Conservation (phyloP, 2,888 invertebrate genomes). For the Nasonia oneida region DNA sequence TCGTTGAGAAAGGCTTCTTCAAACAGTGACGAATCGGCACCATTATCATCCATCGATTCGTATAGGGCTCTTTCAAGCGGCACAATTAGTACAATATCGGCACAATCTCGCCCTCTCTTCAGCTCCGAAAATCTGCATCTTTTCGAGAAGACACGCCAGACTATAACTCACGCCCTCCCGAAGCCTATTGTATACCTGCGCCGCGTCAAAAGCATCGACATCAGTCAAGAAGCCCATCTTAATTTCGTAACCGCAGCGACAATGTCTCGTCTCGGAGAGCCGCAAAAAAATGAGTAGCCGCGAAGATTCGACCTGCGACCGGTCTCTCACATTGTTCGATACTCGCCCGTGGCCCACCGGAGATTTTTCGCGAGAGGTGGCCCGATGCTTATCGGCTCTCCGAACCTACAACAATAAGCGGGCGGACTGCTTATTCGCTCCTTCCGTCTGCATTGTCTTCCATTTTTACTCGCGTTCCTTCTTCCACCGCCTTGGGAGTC, state of each 20-base stretch:
- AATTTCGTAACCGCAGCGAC: conserved; percentile 33
- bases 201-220: conserved; percentile 16
- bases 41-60: neutral
- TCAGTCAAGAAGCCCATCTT: conserved; percentile 30
- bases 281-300: neutral
- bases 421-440: conserved; percentile 42
- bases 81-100: neutral
- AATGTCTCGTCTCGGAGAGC: neutral
- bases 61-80: neutral
- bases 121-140: neutral
- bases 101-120: neutral
- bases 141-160: neutral
- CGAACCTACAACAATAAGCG: conserved; percentile 40
- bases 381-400: conserved; percentile 43
- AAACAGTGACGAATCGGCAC: neutral
- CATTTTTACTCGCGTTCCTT: neutral
- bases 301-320: conserved; percentile 31
- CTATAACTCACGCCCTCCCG: neutral
- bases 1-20: neutral
- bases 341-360: conserved; percentile 38
- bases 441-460: conserved; percentile 48
- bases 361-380: conserved; percentile 46
- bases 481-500: neutral
- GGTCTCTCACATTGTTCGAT: conserved; percentile 31
- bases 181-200: conserved; percentile 15